Evolutionary conservation across 2,888 invertebrate species (phyloP), one percentile per base, ranked within the genome.

Genomic region (Conchocele bisecta): DNA sequence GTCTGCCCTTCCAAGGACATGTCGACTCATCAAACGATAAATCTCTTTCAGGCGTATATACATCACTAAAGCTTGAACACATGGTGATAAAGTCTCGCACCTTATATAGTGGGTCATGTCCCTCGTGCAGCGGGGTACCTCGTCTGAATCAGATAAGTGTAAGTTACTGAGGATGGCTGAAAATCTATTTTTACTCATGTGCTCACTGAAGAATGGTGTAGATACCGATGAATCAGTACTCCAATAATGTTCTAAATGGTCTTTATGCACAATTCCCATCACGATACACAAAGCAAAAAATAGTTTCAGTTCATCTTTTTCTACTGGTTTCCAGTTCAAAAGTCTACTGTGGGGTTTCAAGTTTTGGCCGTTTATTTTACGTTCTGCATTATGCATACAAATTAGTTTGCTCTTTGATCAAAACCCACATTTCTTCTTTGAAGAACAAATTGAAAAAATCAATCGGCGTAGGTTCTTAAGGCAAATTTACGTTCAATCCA

Each of bases 201-300:
- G 20, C 24, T 29, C 35, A 20, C n/a, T 24, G n/a, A 60, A 60
- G 29, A 46, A 46, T 11, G 60, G 60, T 17, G 60, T 60, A n/a
- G 7, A 9, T 20, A 26, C 33, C n/a, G 24, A 13, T n/a, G n/a
- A 17, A 6, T 6, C n/a, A 42, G 42, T 42, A 6, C 17, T 42
- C 42, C 42, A 42, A 42, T 42, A 42, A n/a, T 42, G 17, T n/a
- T 42, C 42, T 11, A n/a, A 20, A 9, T 17, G 22, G 9, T 42
- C 42, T 22, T 42, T 42, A n/a, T 42, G 22, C 7, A 42, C 42
- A 42, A 6, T 6, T 9, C 42, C 42, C 42, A 42, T 42, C 42
- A 42, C 9, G 22, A 42, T 42, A 42, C 42, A 42, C 9, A 42
- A 22, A n/a, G 42, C 42, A 42, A 42, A 42, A 42, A 42, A 42